Base-by-base conservation (phyloP, 2,888 invertebrate genomes). In the Acanthosepion pharaonis region DNA sequence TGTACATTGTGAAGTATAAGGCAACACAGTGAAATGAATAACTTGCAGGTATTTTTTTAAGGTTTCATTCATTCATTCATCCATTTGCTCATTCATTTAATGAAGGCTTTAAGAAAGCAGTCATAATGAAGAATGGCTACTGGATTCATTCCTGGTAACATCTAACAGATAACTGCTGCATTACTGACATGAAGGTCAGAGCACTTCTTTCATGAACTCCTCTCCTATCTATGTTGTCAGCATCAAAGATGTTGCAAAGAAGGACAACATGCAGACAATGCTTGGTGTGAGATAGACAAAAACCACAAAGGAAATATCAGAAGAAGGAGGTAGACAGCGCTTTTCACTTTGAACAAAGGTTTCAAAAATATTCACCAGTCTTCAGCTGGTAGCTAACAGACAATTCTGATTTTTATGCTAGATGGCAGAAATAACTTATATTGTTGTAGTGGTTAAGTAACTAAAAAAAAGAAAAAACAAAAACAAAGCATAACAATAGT, bases 291-390 rank as follows among this genome's bases (percentile, higher is more conserved):
- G n/a, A 78, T n/a, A n/a, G n/a, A 78, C n/a, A 78, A 9, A 78
- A 11, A 5, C 5, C 23, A 59, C 55, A 59, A 59, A 59, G 23
- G n/a, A 15, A 78, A n/a, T 78, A 78, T 78, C 78, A 78, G 55
- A 59, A 59, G 23, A 20, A 59, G 55, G 23, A 78, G 78, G n/a
- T n/a, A 78, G 78, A 78, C 78, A 78, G 78, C n/a, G 9, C 28
- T 78, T 78, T n/a, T 78, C 78, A n/a, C 8, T 78, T 78, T 11
- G n/a, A 78, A 78, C 78, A 78, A 78, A n/a, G 78, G 78, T 78
- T 78, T 78, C 78, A 78, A 78, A 78, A 78, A 78, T 78, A 78
- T 78, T 78, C 78, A n/a, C 78, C n/a, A n/a, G 78, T 78, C 78
- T 78, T 78, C n/a, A n/a, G 78, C n/a, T 78, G n/a, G 78, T n/a